These are phyloP conservation scores for Enteromius fasciolatus DNA, from an alignment of 2,797 vertebrate species.

Conservation along the genomic window DNA sequence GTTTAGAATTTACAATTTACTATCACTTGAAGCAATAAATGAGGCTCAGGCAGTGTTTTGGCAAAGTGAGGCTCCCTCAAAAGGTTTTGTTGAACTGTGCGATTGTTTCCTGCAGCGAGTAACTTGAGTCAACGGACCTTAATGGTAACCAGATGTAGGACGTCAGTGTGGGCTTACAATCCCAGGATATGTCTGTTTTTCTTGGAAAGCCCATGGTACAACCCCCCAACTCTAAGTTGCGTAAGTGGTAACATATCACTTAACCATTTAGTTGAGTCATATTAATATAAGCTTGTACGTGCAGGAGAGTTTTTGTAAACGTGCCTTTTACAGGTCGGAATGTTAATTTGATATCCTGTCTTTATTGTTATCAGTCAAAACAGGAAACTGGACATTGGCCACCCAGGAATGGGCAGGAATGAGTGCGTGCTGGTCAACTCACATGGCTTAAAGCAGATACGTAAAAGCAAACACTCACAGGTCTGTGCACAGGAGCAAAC, in stretches of 20 bases:
- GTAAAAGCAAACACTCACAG: constrained; percentile 20
- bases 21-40: neutral
- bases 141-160: constrained; percentile 77
- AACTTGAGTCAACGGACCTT: constrained; percentile 54
- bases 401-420: constrained; percentile 1
- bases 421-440: neutral
- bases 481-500: neutral
- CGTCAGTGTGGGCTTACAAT: constrained; percentile 58
- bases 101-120: constrained; percentile 51
- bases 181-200: constrained; percentile 66
- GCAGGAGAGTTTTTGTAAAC: neutral
- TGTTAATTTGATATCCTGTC: neutral
- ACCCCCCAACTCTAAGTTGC: constrained; percentile 56
- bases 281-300: neutral
- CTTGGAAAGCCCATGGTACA: constrained; percentile 64
- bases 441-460: constrained; percentile 9
- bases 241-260: constrained; percentile 44
- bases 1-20: neutral
- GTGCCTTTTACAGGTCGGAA: neutral
- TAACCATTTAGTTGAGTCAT: neutral
- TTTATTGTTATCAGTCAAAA: constrained; percentile 13
- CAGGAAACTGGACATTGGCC: neutral
- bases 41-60: constrained; percentile 4
- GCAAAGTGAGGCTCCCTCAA: constrained; percentile 16
- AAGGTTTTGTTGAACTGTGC: constrained; percentile 34